These are phyloP conservation scores for Elysia crispata DNA, from an alignment of 2,888 invertebrate genomes.

Conservation along the genomic window DNA sequence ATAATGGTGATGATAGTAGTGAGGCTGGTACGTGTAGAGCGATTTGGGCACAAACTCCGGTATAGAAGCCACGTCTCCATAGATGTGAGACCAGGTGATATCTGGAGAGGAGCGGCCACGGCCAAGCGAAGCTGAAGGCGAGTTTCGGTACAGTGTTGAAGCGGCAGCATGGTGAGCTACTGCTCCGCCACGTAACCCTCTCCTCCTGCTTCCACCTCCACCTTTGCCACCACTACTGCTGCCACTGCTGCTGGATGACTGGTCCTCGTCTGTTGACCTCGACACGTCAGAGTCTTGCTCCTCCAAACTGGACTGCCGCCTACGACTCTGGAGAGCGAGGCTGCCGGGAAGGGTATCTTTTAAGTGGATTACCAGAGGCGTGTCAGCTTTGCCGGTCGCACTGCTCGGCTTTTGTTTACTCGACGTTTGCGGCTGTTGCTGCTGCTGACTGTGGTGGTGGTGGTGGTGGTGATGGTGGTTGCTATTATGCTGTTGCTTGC, in stretches of 20 bases:
- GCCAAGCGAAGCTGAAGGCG: not conserved
- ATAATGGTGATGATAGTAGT: constrained; percentile 39
- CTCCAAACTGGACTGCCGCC: constrained; percentile 58
- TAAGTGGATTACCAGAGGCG: constrained; percentile 71
- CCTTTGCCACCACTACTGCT: not conserved
- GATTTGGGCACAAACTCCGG: constrained; percentile 50
- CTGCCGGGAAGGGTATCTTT: constrained; percentile 66
- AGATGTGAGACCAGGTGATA: constrained; percentile 16
- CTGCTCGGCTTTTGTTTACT: not conserved
- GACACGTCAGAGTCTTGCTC: constrained; percentile 55
- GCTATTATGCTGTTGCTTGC: constrained; percentile 52
- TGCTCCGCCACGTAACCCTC: not conserved
- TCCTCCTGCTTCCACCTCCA: not conserved
- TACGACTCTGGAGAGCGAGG: constrained; percentile 42
- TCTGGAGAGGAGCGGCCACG: not conserved
- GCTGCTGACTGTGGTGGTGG: constrained; percentile 38
- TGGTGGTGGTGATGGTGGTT: constrained; percentile 6
- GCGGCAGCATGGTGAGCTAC: not conserved
- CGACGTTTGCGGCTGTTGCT: constrained; percentile 33
- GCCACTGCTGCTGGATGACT: constrained; percentile 42
- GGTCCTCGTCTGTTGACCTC: constrained; percentile 53
- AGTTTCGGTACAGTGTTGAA: not conserved
- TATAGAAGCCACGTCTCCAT: constrained; percentile 52
- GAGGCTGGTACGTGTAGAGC: not conserved
- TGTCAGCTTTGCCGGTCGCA: constrained; percentile 59